phyloP scores from a whole-genome alignment of 2,888 invertebrate species.

The Ormyrus pomaceus region DNA sequence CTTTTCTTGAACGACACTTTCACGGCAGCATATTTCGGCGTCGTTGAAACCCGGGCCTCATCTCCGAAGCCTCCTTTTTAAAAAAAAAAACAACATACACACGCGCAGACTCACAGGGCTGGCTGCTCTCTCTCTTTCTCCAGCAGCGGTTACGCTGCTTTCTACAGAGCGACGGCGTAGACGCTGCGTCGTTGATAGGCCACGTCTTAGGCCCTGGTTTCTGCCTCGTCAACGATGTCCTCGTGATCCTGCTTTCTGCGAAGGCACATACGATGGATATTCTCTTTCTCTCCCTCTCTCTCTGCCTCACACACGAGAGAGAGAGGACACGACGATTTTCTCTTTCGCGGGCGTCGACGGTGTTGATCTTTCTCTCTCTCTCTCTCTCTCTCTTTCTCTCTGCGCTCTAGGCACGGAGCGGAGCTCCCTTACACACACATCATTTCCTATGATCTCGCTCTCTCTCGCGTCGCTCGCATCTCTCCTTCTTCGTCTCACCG shows the following conservation, averaged over 20 bases:
- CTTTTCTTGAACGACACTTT: constrained; percentile 26
- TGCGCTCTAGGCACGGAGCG: background rate
- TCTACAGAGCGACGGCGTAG: background rate
- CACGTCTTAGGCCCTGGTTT: constrained; percentile 11
- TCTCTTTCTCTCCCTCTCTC: constrained; percentile 21
- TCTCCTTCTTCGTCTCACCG: background rate
- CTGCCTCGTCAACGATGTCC: background rate
- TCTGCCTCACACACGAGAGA: background rate
- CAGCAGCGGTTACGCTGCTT: background rate
- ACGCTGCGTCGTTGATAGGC: constrained; percentile 3
- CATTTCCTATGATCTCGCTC: background rate
- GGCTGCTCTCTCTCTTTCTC: background rate
- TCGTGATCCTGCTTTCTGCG: background rate
- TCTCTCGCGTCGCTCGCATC: background rate
- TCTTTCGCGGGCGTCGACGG: constrained; percentile 43
- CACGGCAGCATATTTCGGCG: constrained; percentile 37
- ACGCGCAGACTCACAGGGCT: background rate
- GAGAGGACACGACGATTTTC: background rate
- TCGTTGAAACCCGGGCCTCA: constrained; percentile 28
- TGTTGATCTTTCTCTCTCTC: constrained; percentile 47
- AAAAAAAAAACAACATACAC: constrained; percentile 3
- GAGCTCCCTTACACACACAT: too few species aligned
- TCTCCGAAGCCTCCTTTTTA: constrained; percentile 1
- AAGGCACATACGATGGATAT: background rate
- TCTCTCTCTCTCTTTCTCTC: constrained; percentile 10